Evolutionary conservation across 2,113 vertebrate genomes (phyloP).

Genomic region (Prunella himalayana): DNA sequence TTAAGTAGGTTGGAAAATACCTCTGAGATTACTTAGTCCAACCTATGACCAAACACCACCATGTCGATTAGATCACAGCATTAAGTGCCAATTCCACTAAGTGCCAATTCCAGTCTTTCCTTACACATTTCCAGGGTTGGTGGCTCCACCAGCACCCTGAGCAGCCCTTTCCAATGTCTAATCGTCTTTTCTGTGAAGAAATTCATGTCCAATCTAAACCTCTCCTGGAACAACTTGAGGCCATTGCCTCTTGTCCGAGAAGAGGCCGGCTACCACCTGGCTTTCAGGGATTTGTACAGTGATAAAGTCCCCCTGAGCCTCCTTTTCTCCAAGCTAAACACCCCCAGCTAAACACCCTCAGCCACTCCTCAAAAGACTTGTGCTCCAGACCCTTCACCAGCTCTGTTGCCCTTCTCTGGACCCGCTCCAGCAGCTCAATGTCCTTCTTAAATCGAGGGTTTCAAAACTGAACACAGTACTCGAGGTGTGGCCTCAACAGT

Average conservation of each 20-base stretch:
- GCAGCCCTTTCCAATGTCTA: background rate
- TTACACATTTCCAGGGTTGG: background rate
- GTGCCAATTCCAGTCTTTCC: background rate
- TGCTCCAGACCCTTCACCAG: background rate
- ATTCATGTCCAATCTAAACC: no score
- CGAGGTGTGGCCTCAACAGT: no score
- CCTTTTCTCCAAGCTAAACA: background rate
- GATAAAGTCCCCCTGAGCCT: background rate
- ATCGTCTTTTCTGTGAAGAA: background rate
- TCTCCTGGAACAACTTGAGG: background rate
- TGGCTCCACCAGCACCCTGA: background rate
- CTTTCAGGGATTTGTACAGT: background rate
- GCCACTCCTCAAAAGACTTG: background rate
- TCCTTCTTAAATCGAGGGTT: background rate
- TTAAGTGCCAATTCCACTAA: no score
- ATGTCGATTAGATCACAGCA: background rate
- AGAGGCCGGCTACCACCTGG: accelerated
- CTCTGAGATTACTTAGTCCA: background rate
- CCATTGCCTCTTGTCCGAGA: background rate
- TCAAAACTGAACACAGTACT: background rate
- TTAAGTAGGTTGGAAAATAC: background rate
- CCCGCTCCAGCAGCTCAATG: background rate
- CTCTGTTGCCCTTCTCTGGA: background rate
- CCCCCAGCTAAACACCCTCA: background rate
- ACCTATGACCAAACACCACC: background rate